Percentiles rank a stretch among this genome's conserved stretches.
Conservation (phyloP, 1,140 invertebrate species). For the Pseudachorutes palmiensis region DNA sequence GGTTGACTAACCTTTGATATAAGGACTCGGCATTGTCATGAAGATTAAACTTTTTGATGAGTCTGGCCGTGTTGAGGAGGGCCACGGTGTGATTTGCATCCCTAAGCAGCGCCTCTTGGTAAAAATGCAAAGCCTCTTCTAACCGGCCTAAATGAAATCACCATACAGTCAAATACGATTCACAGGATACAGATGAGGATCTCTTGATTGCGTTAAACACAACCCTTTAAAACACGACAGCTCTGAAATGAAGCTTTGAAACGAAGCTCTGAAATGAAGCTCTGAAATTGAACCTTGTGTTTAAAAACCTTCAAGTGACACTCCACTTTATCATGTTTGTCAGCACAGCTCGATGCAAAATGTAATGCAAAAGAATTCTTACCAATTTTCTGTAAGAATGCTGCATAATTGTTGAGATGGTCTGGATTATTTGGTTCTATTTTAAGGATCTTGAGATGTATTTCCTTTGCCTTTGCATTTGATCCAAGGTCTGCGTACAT, state of each 20-base stretch:
- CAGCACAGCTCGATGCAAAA: too few relatives aligned
- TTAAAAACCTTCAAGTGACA: too few relatives aligned
- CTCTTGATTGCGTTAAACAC: too few relatives aligned
- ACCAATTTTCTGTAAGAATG: conserved; percentile 44
- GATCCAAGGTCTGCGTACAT: conserved; percentile 39
- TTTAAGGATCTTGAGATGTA: conserved; percentile 40
- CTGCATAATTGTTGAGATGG: conserved; percentile 44
- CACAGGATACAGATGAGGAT: background rate
- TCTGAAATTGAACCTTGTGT: too few relatives aligned
- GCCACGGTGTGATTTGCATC: conserved; percentile 41
- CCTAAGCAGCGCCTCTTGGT: conserved; percentile 41
- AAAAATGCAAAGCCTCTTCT: conserved; percentile 41
- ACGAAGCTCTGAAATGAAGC: too few relatives aligned
- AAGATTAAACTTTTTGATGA: conserved; percentile 39
- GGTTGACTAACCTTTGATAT: conserved; percentile 41
- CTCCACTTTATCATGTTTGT: too few relatives aligned
- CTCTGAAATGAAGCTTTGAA: too few relatives aligned
- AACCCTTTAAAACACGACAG: too few relatives aligned
- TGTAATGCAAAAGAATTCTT: too few relatives aligned
- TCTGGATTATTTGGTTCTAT: conserved; percentile 41
- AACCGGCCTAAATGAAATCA: conserved; percentile 38
- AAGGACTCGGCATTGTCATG: conserved; percentile 40
- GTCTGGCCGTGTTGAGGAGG: conserved; percentile 41
- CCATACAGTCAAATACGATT: background rate
- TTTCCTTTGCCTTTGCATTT: conserved; percentile 37